A percentile compares a stretch with the other conserved stretches of the same genome.
phyloP scores from a whole-genome alignment of 2,113 vertebrate genomes.

The Gasterosteus nipponicus region DNA sequence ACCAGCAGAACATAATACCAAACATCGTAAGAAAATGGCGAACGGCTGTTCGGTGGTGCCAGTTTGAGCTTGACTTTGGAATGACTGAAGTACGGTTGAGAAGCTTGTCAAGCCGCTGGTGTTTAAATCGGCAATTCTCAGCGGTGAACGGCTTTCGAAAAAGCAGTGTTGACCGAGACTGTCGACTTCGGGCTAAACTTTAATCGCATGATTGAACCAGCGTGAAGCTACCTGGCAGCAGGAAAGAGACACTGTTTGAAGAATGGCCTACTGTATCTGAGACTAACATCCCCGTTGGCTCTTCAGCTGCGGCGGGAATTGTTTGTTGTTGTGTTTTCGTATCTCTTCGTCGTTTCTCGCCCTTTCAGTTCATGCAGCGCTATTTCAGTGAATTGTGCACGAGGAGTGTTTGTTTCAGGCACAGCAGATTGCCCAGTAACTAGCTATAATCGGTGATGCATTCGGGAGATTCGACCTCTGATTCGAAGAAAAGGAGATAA shows the following conservation, averaged over 20 bases:
- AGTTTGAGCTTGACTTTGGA: neutral
- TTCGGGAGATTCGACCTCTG: conserved; percentile 65
- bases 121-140: no score
- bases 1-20: conserved; percentile 37
- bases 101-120: no score
- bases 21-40: conserved; percentile 21
- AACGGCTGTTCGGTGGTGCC: neutral
- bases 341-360: conserved; percentile 41
- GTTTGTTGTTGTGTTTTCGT: conserved; percentile 7
- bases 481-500: no score
- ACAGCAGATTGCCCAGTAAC: conserved; percentile 75
- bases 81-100: neutral
- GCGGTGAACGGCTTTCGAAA: no score
- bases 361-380: conserved; percentile 80
- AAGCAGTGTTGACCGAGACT: no score
- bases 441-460: conserved; percentile 67
- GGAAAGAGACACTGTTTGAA: neutral
- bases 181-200: no score
- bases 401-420: conserved; percentile 76
- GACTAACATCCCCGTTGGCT: neutral
- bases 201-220: no score
- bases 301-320: conserved; percentile 2
- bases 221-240: conserved; percentile 1
- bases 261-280: neutral
- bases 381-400: conserved; percentile 83